A percentile compares a stretch with the other conserved stretches of the same genome.
Conservation (phyloP, 2,797 vertebrate genomes). For the Oryzias dopingdopingensis region DNA sequence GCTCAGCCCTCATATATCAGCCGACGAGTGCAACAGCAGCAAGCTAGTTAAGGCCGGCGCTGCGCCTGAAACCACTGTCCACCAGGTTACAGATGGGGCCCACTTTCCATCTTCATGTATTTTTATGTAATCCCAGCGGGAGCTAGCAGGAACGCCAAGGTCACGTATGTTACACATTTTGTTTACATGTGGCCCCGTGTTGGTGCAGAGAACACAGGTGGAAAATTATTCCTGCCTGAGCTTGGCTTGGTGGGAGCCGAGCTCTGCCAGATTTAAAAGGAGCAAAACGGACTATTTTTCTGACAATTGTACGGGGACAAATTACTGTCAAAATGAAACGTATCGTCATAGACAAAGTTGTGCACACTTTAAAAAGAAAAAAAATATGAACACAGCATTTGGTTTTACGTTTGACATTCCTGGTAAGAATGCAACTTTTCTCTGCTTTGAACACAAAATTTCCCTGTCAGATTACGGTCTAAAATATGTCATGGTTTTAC, state of each 20-base stretch:
- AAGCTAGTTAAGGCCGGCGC: conserved; percentile 66
- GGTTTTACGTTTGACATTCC: too few species aligned
- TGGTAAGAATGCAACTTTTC: too few species aligned
- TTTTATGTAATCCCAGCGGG: conserved; percentile 61
- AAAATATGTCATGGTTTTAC: too few species aligned
- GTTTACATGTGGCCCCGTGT: conserved; percentile 57
- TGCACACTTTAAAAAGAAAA: too few species aligned
- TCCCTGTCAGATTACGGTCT: too few species aligned
- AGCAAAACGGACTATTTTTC: conserved; percentile 3
- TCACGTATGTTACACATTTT: conserved; percentile 56
- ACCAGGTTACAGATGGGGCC: conserved; percentile 66
- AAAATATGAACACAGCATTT: too few species aligned
- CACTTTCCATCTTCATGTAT: conserved; percentile 55
- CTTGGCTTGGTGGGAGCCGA: conserved; percentile 16
- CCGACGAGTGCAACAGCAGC: conserved; percentile 64
- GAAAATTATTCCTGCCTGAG: conserved; percentile 20
- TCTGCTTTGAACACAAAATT: too few species aligned
- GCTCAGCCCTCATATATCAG: conserved; percentile 71
- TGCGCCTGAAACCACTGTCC: conserved; percentile 65
- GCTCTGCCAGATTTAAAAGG: conserved; percentile 29
- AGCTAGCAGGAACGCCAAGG: conserved; percentile 43
- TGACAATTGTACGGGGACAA: too few species aligned
- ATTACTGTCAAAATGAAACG: too few species aligned
- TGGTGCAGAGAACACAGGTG: conserved; percentile 10
- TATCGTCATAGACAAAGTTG: too few species aligned